Conservation (phyloP, 2,888 invertebrate species). For the Apotomis betuletana region DNA sequence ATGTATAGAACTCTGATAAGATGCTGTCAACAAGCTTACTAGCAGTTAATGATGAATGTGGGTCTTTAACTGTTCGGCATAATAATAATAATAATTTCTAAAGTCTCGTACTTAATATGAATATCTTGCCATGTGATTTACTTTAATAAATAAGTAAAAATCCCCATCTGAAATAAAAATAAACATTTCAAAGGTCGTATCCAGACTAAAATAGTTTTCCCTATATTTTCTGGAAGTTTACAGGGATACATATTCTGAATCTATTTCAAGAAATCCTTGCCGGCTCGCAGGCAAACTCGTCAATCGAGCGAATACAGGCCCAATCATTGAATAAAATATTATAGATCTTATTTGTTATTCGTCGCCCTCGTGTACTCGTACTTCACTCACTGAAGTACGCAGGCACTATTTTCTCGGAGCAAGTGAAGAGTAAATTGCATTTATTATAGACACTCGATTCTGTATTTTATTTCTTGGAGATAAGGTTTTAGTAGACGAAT, state of each 20-base stretch:
- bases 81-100: no score
- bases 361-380: constrained; percentile 5
- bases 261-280: constrained; percentile 1
- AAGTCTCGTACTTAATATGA: no score
- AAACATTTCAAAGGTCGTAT: not conserved
- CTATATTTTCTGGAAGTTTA: not conserved
- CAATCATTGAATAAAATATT: constrained; percentile 31
- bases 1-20: no score
- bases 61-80: no score
- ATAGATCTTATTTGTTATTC: constrained; percentile 24
- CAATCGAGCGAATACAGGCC: constrained; percentile 27
- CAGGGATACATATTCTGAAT: not conserved
- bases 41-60: no score
- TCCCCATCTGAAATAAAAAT: not conserved
- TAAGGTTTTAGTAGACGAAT: constrained; percentile 3
- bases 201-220: not conserved
- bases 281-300: not conserved
- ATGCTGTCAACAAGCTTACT: no score
- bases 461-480: not conserved
- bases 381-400: constrained; percentile 1
- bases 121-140: no score
- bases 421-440: constrained; percentile 17
- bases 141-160: no score
- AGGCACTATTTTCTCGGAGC: constrained; percentile 11
- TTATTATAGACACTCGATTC: not conserved